These are phyloP conservation scores for Agriopis aurantiaria DNA, from an alignment of 2,888 invertebrate species.

Conservation along the genomic window DNA sequence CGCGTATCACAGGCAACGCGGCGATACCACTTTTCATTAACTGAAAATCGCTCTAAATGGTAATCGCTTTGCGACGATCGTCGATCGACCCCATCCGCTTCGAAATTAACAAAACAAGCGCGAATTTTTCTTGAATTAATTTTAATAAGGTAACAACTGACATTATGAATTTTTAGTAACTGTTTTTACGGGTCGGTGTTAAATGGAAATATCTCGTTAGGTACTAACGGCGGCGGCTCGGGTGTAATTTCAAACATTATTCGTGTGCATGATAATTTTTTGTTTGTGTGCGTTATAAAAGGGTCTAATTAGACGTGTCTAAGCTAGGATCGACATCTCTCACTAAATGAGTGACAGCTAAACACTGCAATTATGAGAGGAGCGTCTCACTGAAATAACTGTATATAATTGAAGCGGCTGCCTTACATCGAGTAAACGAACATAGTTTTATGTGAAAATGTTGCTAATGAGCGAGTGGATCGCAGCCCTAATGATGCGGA, in stretches of 20 bases:
- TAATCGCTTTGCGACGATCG: slow-evolving; percentile 70
- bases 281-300: slow-evolving; percentile 50
- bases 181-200: slow-evolving; percentile 62
- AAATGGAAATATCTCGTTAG: slow-evolving; percentile 60
- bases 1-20: slow-evolving; percentile 63
- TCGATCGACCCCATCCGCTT: slow-evolving; percentile 63
- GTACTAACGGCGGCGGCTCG: slow-evolving; percentile 52
- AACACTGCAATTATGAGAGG: slow-evolving; percentile 76
- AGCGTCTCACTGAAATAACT: slow-evolving; percentile 78
- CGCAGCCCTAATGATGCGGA: slow-evolving; percentile 74
- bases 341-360: slow-evolving; percentile 76
- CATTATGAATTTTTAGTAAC: slow-evolving; percentile 68
- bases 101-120: slow-evolving; percentile 74
- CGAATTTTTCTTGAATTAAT: slow-evolving; percentile 75
- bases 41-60: slow-evolving; percentile 82
- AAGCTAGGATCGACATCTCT: slow-evolving; percentile 71
- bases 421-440: slow-evolving; percentile 72
- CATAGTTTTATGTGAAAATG: slow-evolving; percentile 80
- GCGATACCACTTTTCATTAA: slow-evolving; percentile 77
- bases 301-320: slow-evolving; percentile 57
- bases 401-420: slow-evolving; percentile 78
- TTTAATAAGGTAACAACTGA: slow-evolving; percentile 76
- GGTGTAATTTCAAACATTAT: slow-evolving; percentile 57
- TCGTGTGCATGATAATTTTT: slow-evolving; percentile 45
- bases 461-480: slow-evolving; percentile 77